These are phyloP conservation scores for Australoheros scitulus DNA, from an alignment of 2,113 vertebrate species.

Conservation along the genomic window DNA sequence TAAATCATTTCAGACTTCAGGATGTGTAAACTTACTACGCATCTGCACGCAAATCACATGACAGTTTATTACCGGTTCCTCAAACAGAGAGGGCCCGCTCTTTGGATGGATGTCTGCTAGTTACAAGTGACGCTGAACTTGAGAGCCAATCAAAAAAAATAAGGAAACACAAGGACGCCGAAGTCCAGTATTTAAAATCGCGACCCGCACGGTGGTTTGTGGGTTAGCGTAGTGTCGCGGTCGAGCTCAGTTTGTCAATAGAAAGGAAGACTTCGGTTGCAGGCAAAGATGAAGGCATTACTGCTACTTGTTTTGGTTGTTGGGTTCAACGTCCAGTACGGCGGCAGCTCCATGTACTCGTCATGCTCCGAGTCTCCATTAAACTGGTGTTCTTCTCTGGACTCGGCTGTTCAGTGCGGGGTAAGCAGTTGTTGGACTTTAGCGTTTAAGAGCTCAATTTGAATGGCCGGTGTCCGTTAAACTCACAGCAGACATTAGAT, in stretches of 20 bases:
- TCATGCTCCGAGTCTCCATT: conserved; percentile 70
- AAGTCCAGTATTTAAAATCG: conserved; percentile 35
- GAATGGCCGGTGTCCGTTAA: not conserved
- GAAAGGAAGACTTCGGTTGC: not conserved
- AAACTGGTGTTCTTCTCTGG: conserved; percentile 80
- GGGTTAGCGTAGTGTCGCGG: no score
- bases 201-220: fast-evolving
- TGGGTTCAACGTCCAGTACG: not conserved
- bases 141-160: conserved; percentile 61
- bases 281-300: conserved; percentile 37
- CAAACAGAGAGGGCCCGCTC: not conserved
- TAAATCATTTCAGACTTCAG: not conserved
- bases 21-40: not conserved
- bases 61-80: not conserved
- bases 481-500: no score
- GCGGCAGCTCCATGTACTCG: not conserved
- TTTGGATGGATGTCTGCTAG: not conserved
- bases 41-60: not conserved
- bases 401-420: conserved; percentile 79
- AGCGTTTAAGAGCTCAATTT: not conserved
- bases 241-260: fast-evolving
- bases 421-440: conserved; percentile 67
- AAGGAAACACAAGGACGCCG: not conserved
- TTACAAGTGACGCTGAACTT: conserved; percentile 42
- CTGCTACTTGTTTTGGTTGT: conserved; percentile 42